Evolutionary conservation across 1,140 invertebrate genomes (phyloP), one percentile per base, ranked within the genome.

Genomic region (Grapholita molesta): DNA sequence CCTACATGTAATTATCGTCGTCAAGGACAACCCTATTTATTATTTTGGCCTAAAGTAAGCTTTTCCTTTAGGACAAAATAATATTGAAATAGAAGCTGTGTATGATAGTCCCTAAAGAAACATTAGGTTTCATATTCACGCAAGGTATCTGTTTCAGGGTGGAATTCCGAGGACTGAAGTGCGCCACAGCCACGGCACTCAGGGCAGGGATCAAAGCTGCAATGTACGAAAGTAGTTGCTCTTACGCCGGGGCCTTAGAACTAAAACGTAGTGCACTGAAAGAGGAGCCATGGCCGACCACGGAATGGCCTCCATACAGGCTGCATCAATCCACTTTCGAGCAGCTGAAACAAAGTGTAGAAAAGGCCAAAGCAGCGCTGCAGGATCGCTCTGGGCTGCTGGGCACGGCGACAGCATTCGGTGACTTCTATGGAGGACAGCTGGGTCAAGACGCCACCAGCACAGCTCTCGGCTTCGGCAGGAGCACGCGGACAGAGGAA

Each of bases 191-290:
- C 28, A 73, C 79, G 42, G 82, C 83, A 75, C 84, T 89, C 33
- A 80, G 88, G 35, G 79, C 83, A 38, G 83, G 82, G 35, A 77
- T 83, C 61, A 87, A 83, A 82, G 80, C 80, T 78, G 88, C 85
- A 52, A 97, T 97, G 96, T 97, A 97, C 94, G 96, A 97, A 93
- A 97, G 96, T 91, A 95, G 96, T 80, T 97, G 96, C 93, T 97
- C 96, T 87, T 97, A 97, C 93, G 96, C 96, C 86, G 96, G 95
- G 86, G 96, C 96, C 79, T 93, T 97, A 76, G 96, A 97, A 89
- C 92, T 97, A 80, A 97, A 97, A 92, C 93, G 96, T 79, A 94
- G 93, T 74, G 93, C 93, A 70, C 88, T 93, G 57, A 95, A 94
- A 85, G 93, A 93, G 73, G 94, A 94, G 88, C 94, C 92, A 69